Conservation (phyloP, 37 sponge, comb jelly and placozoan species). For the Aphrocallistes beatrix region DNA sequence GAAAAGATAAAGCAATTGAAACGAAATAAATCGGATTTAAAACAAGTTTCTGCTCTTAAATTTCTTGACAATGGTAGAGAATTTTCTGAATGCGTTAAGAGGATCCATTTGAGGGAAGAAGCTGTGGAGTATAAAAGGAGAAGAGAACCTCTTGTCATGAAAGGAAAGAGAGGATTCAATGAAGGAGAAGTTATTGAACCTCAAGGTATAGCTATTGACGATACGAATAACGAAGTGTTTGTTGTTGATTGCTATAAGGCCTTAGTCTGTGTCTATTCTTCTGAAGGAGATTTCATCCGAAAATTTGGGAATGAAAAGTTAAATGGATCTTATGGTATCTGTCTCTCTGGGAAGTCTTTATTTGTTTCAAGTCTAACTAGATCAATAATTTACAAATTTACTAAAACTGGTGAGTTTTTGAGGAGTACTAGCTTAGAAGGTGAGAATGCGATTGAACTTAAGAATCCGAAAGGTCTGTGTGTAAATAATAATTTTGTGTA, state of each 20-base stretch:
- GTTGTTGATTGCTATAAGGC: neutral
- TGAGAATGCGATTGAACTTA: no score
- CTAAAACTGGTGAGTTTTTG: no score
- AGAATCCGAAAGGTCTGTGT: no score
- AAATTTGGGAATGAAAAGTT: neutral
- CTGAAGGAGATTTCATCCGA: neutral
- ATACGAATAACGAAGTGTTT: neutral
- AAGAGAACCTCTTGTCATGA: slow-evolving; percentile 1
- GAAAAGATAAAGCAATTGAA: neutral
- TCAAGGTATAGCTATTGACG: neutral
- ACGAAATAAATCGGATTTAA: neutral
- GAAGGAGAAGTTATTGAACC: neutral
- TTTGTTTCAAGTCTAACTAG: no score
- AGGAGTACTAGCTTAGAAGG: no score
- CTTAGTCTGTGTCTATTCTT: neutral
- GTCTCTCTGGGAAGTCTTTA: neutral
- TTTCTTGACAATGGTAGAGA: neutral
- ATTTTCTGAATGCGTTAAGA: neutral
- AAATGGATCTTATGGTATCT: neutral
- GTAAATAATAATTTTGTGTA: no score
- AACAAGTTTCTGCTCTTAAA: neutral
- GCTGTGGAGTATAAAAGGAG: neutral
- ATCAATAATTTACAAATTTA: no score
- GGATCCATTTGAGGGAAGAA: neutral
- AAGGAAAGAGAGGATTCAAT: neutral